These are phyloP conservation scores for Heterocephalus glaber DNA, from an alignment of 2,113 vertebrate species.

Conservation along the genomic window DNA sequence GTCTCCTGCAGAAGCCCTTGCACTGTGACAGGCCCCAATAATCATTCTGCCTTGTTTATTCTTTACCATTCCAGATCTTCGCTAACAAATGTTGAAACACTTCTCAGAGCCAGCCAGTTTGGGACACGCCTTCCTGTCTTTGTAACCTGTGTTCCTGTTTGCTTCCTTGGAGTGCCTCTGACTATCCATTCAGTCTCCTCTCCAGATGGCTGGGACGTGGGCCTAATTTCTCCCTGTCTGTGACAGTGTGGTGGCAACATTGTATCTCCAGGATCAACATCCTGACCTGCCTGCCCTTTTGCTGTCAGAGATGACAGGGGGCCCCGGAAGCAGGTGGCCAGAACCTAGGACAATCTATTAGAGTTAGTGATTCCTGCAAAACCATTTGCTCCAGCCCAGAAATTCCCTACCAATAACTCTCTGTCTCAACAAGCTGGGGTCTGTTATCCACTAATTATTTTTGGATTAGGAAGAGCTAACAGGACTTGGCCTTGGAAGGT, in stretches of 20 bases:
- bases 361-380: slow-evolving; percentile 62
- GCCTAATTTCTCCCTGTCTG: slow-evolving; percentile 14
- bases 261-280: neutral
- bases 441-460: slow-evolving; percentile 84
- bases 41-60: neutral
- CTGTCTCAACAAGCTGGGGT: slow-evolving; percentile 60
- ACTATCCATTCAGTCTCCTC: neutral
- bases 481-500: slow-evolving; percentile 80
- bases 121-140: slow-evolving; percentile 26
- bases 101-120: slow-evolving; percentile 10
- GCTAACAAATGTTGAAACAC: neutral
- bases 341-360: slow-evolving; percentile 69
- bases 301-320: slow-evolving; percentile 74
- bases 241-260: slow-evolving; percentile 8
- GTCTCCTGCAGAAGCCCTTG: neutral
- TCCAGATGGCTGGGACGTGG: slow-evolving; percentile 29
- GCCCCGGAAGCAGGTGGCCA: slow-evolving; percentile 2
- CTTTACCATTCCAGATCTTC: neutral
- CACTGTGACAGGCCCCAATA: neutral
- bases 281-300: slow-evolving; percentile 61
- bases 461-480: slow-evolving; percentile 84
- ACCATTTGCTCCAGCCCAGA: slow-evolving; percentile 73
- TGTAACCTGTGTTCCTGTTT: neutral
- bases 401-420: slow-evolving; percentile 77
- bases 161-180: neutral